Evolutionary conservation across 1,140 invertebrate species (phyloP).

Genomic region (Uloborus diversus): DNA sequence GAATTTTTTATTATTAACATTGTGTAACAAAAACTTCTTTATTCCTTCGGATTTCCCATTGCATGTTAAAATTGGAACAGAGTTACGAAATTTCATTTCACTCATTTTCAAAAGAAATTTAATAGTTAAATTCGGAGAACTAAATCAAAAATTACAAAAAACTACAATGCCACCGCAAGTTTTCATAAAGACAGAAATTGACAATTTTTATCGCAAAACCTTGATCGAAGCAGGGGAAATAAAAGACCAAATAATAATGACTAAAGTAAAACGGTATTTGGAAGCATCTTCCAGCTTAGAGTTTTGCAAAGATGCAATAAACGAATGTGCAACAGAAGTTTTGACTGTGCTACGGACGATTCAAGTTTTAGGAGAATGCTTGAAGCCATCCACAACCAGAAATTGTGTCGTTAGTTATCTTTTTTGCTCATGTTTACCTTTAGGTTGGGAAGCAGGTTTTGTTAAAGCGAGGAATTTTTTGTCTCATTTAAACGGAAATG

Average conservation of each 20-base stretch:
- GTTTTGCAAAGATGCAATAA: not conserved
- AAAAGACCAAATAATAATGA: not conserved
- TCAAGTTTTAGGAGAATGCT: conserved; percentile 12
- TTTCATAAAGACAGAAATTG: too few relatives aligned
- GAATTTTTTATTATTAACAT: not conserved
- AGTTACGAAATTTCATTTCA: not conserved
- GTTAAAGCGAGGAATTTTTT: conserved; percentile 6
- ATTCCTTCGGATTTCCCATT: not conserved
- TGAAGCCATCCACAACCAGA: not conserved
- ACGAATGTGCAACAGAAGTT: not conserved
- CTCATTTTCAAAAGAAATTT: not conserved
- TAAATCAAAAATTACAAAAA: too few relatives aligned
- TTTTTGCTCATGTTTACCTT: not conserved
- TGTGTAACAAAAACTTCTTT: not conserved
- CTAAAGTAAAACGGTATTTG: not conserved
- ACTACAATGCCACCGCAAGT: too few relatives aligned
- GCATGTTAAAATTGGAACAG: not conserved
- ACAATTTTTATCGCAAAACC: too few relatives aligned
- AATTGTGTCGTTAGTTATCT: not conserved
- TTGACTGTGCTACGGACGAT: not conserved
- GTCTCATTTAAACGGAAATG: not conserved
- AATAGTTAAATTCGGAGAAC: too few relatives aligned
- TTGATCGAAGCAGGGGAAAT: too few relatives aligned
- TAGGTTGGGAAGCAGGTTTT: not conserved
- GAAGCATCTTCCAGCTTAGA: not conserved